Evolutionary conservation across 2,888 invertebrate species (phyloP).

Genomic region (Sarcophaga carnaria): DNA sequence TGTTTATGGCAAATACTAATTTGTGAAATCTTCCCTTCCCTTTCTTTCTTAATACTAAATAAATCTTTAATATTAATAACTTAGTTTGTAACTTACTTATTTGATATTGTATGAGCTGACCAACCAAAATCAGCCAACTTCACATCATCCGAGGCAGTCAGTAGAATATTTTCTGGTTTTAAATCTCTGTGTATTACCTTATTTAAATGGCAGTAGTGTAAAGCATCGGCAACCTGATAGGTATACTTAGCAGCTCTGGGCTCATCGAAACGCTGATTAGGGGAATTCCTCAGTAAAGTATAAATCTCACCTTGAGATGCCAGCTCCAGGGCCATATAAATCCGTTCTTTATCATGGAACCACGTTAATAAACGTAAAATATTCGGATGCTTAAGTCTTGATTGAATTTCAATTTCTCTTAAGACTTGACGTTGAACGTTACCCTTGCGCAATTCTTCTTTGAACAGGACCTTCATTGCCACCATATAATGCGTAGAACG

Average conservation of each 20-base stretch:
- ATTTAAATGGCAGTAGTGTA: conserved; percentile 92
- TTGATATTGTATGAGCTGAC: conserved; percentile 95
- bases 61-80: neutral
- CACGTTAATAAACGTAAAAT: conserved; percentile 92
- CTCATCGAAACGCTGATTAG: conserved; percentile 86
- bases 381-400: conserved; percentile 91
- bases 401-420: conserved; percentile 96
- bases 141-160: conserved; percentile 89
- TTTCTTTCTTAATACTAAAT: too few species aligned
- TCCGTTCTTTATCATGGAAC: conserved; percentile 93
- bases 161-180: conserved; percentile 94
- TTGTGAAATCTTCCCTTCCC: too few species aligned
- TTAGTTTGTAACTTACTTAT: conserved; percentile 82
- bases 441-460: conserved; percentile 90
- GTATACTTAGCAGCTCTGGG: conserved; percentile 89
- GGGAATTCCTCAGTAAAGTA: conserved; percentile 87
- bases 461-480: conserved; percentile 91
- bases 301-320: conserved; percentile 94
- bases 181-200: conserved; percentile 96
- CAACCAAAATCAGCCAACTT: conserved; percentile 97
- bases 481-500: conserved; percentile 89
- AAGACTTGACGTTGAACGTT: conserved; percentile 91
- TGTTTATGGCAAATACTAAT: too few species aligned
- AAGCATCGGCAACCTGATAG: conserved; percentile 94
- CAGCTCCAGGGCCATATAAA: conserved; percentile 94